phyloP scores from a whole-genome alignment of 2,113 vertebrate genomes.

The Poecile atricapillus region DNA sequence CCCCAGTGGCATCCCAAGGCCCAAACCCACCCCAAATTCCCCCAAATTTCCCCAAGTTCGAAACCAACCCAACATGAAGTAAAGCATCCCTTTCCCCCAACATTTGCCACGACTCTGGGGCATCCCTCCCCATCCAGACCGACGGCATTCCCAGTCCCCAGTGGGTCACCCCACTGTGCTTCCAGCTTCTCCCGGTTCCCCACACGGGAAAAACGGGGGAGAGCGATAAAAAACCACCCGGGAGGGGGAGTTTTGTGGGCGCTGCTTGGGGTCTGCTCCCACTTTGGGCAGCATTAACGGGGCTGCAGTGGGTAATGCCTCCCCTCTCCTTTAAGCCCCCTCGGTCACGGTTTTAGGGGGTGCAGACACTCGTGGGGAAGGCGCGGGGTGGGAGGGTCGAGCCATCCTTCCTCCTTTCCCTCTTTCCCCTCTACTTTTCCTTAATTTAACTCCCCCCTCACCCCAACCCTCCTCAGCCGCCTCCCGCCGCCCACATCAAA shows the following conservation, averaged over 20 bases:
- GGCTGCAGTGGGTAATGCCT: too few relatives aligned
- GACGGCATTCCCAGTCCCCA: neutral
- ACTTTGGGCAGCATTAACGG: neutral
- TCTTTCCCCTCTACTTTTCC: neutral
- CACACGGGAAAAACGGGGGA: fast-evolving
- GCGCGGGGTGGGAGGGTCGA: neutral
- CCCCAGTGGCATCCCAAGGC: neutral
- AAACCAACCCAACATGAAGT: fast-evolving
- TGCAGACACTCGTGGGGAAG: neutral
- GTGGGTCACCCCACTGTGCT: neutral
- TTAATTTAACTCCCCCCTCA: neutral
- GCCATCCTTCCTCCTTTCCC: neutral
- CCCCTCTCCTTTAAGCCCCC: neutral
- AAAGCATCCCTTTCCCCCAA: neutral
- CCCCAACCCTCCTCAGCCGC: neutral
- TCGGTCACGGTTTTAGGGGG: neutral
- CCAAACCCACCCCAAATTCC: neutral
- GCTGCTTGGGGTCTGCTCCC: neutral
- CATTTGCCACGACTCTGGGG: too few relatives aligned
- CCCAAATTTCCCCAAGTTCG: too few relatives aligned
- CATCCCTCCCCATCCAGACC: neutral
- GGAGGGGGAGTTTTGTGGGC: neutral
- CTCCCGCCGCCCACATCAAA: constrained; percentile 29
- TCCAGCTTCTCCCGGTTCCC: neutral
- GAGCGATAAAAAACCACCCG: neutral